Evolutionary conservation across 2,888 invertebrate genomes (phyloP), one percentile per base, ranked within the genome.

Genomic region (Meiosimyza platycephala): DNA sequence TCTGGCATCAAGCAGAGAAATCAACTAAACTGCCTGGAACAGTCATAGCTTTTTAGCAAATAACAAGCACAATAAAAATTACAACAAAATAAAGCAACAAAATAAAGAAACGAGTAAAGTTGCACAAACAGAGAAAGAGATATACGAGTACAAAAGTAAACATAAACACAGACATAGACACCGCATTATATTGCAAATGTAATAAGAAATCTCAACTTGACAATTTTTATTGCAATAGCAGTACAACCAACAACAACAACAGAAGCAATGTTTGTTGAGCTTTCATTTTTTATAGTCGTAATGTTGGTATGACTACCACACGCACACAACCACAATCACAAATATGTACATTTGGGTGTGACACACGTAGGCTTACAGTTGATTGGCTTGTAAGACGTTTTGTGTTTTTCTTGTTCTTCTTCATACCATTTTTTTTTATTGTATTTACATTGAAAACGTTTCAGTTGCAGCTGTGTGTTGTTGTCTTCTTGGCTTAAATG

Each of bases 191-290:
- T 57, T 57, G 22, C 28, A 22, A 28, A 57, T 55, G 16, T 55
- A 57, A 57, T 22, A 57, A 22, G 28, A 15, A 57, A 22, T 57
- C 28, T 12, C 28, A 15, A 28, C 28, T 57, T 57, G 28, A 22
- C 57, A 57, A 57, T 15, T 57, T 57, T 57, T 57, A 57, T 57
- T 57, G 57, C 57, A 57, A 28, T 28, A 57, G 22, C 28, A 57
- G 40, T 40, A 40, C 40, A 1, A 40, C 40, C 40, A 40, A 40
- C 40, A 40, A 40, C 40, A 40, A 9, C 6, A 40, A 9, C 40
- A 40, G 9, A 6, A 40, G 40, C 40, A 40, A 9, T 40, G 9
- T 40, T 40, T 40, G 40, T 9, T 40, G 40, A 40, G 9, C 40
- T 40, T 40, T 9, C 9, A 40, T 40, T 40, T 40, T 40, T 40